These are phyloP conservation scores for Microctenopoma lineatum DNA, from an alignment of 2,797 vertebrate species.

Conservation along the genomic window DNA sequence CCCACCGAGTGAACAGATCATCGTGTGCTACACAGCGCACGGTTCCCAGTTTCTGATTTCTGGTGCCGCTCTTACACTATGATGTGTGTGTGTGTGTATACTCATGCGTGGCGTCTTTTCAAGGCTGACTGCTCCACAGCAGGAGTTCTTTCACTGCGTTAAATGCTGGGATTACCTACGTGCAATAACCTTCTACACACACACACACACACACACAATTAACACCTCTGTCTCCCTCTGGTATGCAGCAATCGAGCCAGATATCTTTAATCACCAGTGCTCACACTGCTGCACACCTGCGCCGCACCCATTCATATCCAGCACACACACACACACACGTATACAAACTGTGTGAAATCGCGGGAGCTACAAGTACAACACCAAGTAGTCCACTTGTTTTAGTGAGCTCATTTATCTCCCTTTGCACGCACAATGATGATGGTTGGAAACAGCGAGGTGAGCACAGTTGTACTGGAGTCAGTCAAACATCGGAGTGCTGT, in stretches of 20 bases:
- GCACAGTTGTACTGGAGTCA: neutral
- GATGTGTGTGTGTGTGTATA: neutral
- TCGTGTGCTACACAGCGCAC: constrained; percentile 1
- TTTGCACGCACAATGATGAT: constrained; percentile 36
- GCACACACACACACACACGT: constrained; percentile 5
- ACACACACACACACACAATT: constrained; percentile 55
- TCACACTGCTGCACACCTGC: constrained; percentile 7
- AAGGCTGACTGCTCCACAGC: constrained; percentile 62
- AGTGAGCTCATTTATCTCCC: constrained; percentile 36
- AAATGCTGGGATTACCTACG: constrained; percentile 47
- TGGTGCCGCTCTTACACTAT: neutral
- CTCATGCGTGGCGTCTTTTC: constrained; percentile 21
- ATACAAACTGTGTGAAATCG: constrained; percentile 27
- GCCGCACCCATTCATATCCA: constrained; percentile 18
- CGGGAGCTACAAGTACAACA: constrained; percentile 44
- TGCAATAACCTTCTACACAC: constrained; percentile 55
- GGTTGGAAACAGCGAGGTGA: constrained; percentile 22
- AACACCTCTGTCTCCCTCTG: constrained; percentile 67
- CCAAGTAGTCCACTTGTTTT: constrained; percentile 55
- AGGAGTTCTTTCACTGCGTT: constrained; percentile 62
- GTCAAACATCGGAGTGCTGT: no score
- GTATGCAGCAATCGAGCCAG: constrained; percentile 60
- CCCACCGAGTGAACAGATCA: constrained; percentile 23
- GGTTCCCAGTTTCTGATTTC: neutral
- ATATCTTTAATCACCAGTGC: constrained; percentile 70